A percentile compares a stretch with the other conserved stretches of the same genome.
These are phyloP conservation scores for Boleophthalmus pectinirostris DNA, from an alignment of 2,113 vertebrate species.

Conservation along the genomic window DNA sequence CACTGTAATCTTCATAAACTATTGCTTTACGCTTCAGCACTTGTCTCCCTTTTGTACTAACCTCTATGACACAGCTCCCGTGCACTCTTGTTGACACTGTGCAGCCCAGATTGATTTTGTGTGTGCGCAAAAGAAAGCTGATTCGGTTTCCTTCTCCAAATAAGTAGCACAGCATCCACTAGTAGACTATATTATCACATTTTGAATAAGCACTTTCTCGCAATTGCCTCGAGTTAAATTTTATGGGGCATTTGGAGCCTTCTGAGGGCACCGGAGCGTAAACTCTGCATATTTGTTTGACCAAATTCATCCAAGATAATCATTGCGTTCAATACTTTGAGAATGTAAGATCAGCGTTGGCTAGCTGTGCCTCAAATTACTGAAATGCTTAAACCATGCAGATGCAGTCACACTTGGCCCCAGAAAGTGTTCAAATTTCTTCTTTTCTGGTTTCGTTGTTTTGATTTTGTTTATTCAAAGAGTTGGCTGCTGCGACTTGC, in stretches of 20 bases:
- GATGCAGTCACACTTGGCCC: slow-evolving; percentile 51
- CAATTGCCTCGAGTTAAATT: slow-evolving; percentile 12
- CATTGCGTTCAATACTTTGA: slow-evolving; percentile 42
- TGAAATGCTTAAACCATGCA: slow-evolving; percentile 44
- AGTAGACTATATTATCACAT: not conserved
- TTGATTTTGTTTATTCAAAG: slow-evolving; percentile 72
- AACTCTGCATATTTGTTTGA: slow-evolving; percentile 30
- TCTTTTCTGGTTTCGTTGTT: slow-evolving; percentile 63
- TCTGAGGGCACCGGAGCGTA: slow-evolving; percentile 19
- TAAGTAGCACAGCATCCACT: not conserved
- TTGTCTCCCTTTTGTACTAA: not conserved
- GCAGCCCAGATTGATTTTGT: not conserved
- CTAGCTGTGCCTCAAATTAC: slow-evolving; percentile 50
- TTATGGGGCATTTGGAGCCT: slow-evolving; percentile 41
- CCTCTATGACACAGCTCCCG: not conserved
- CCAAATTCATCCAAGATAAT: slow-evolving; percentile 39
- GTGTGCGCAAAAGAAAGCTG: not conserved
- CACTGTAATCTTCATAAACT: not conserved
- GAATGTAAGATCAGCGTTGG: slow-evolving; percentile 45
- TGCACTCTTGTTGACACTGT: not conserved
- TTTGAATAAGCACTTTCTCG: not conserved
- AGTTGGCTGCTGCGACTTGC: slow-evolving; percentile 63
- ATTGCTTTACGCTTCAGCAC: not conserved
- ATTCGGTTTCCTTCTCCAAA: slow-evolving; percentile 2
- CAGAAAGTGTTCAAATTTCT: slow-evolving; percentile 60